A percentile compares a stretch with the other conserved stretches of the same genome.
These are phyloP conservation scores for Mungos mungo DNA, from an alignment of 2,113 vertebrate genomes.

Conservation along the genomic window DNA sequence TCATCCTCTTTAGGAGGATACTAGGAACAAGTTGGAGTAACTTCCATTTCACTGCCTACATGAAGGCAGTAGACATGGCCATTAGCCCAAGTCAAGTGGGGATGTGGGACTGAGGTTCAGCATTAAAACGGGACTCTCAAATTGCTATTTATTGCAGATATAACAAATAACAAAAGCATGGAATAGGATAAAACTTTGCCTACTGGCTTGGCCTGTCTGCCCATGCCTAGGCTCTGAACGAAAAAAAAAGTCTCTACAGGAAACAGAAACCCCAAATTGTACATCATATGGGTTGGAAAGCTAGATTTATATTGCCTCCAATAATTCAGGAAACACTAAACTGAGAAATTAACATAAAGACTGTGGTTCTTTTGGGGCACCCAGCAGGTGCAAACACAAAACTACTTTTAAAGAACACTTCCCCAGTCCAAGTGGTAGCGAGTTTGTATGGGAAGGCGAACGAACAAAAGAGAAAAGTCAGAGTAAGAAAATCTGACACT, in stretches of 20 bases:
- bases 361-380: not conserved
- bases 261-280: not conserved
- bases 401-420: not conserved
- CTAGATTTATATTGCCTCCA: not conserved
- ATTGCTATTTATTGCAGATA: not conserved
- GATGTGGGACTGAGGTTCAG: not conserved
- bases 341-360: constrained; percentile 13
- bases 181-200: not conserved
- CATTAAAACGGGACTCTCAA: not conserved
- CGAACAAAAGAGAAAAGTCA: not conserved
- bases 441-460: not conserved
- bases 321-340: not conserved
- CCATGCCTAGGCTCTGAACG: not conserved
- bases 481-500: not conserved
- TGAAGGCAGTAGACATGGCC: not conserved
- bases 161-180: not conserved
- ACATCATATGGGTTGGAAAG: not conserved
- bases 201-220: not conserved
- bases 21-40: not conserved
- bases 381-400: not conserved
- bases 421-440: not conserved
- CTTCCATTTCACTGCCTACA: not conserved
- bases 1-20: not conserved
- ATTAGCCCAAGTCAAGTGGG: not conserved
- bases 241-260: not conserved